Evolutionary conservation across 2,113 vertebrate species (phyloP).

Genomic region (Odobenus rosmarus): DNA sequence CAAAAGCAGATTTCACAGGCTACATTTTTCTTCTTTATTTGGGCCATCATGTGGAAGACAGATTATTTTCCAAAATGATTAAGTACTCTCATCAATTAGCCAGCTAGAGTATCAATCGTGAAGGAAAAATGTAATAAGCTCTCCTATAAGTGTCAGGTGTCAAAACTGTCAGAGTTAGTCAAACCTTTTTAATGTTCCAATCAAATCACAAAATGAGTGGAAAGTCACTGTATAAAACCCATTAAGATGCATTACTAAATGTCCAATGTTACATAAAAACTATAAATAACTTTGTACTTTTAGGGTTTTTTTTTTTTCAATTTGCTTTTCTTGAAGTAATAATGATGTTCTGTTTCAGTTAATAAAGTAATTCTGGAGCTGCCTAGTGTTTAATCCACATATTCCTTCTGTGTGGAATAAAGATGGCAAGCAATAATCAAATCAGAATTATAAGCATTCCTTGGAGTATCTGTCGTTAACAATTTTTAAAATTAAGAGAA

Average conservation of each 20-base stretch:
- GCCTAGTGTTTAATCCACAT: constrained; percentile 75
- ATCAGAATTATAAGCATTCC: constrained; percentile 77
- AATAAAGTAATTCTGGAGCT: constrained; percentile 80
- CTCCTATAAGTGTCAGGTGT: constrained; percentile 69
- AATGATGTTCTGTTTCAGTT: constrained; percentile 83
- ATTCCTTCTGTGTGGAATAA: constrained; percentile 74
- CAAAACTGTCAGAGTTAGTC: constrained; percentile 63
- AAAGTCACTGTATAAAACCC: constrained; percentile 77
- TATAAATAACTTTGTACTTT: constrained; percentile 81
- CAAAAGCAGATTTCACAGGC: constrained; percentile 8
- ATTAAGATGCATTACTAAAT: constrained; percentile 78
- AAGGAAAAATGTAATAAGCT: constrained; percentile 60
- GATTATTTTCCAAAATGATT: constrained; percentile 65
- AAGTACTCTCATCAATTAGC: constrained; percentile 70
- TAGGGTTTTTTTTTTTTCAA: constrained; percentile 42
- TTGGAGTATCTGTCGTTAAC: constrained; percentile 71
- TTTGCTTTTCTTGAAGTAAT: constrained; percentile 82
- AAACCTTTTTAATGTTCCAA: constrained; percentile 46
- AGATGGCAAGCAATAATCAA: constrained; percentile 74
- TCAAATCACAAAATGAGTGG: constrained; percentile 50
- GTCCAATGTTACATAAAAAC: constrained; percentile 81
- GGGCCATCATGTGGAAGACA: constrained; percentile 59
- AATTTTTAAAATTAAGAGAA: constrained; percentile 75
- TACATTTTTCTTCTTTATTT: constrained; percentile 71
- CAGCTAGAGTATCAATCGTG: constrained; percentile 44